Evolutionary conservation across 2,113 vertebrate species (phyloP).

Genomic region (Phyllostomus discolor): DNA sequence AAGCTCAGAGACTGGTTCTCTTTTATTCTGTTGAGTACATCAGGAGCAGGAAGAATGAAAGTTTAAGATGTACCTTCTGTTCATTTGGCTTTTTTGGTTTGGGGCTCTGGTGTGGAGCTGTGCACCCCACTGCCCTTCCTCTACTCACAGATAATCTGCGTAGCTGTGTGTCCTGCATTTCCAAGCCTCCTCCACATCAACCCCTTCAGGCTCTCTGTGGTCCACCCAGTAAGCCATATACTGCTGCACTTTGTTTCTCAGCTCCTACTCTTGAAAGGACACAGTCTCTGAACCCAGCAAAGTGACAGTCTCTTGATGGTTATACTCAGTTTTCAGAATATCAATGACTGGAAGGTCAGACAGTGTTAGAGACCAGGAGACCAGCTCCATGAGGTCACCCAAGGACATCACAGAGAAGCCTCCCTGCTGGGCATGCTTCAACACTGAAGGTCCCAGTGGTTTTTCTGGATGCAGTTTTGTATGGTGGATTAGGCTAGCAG

Average conservation of each 20-base stretch:
- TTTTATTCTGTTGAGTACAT: neutral
- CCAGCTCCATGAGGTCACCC: slow-evolving; percentile 78
- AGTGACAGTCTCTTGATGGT: slow-evolving; percentile 76
- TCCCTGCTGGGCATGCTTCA: slow-evolving; percentile 59
- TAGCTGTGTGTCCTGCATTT: slow-evolving; percentile 80
- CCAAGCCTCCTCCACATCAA: slow-evolving; percentile 84
- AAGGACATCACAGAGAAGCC: slow-evolving; percentile 74
- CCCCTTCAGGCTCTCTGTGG: slow-evolving; percentile 77
- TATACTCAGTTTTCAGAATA: slow-evolving; percentile 79
- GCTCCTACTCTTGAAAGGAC: slow-evolving; percentile 70
- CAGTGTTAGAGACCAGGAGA: slow-evolving; percentile 71
- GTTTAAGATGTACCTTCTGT: neutral
- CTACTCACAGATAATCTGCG: slow-evolving; percentile 78
- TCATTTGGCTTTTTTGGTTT: slow-evolving; percentile 47
- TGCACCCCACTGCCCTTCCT: neutral
- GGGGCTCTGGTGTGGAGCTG: neutral
- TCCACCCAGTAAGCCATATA: slow-evolving; percentile 82
- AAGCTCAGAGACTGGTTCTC: neutral
- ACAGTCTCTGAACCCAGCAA: slow-evolving; percentile 72
- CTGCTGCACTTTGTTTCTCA: slow-evolving; percentile 66
- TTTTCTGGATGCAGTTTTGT: slow-evolving; percentile 70
- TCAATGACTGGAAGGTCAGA: slow-evolving; percentile 79
- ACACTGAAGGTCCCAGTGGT: slow-evolving; percentile 73
- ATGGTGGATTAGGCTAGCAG: slow-evolving; percentile 68
- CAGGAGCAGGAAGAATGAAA: neutral